Evolutionary conservation across 2,797 vertebrate genomes (phyloP), one percentile per base, ranked within the genome.

Genomic region (Poeciliopsis turneri): DNA sequence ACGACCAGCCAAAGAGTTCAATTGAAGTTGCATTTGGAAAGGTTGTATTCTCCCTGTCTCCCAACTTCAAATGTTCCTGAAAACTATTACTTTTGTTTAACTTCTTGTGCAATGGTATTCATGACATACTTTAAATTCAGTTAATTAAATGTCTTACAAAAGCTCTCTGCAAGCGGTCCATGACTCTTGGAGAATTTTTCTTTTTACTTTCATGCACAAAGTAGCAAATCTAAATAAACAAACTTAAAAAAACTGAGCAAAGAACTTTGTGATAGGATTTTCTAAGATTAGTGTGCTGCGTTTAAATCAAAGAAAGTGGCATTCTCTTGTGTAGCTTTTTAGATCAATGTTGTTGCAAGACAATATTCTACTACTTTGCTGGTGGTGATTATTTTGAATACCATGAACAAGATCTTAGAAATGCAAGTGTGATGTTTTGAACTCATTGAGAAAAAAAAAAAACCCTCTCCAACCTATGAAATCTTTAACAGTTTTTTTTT

Each of bases 401-500:
- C 11, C 20, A 2, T 16, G 25, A 0, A 13, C 13, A 5, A 16
- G 25, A 70, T 46, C 18, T 39, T 41, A 2, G 11, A 68, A 12
- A 41, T 39, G 64, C 18, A 20, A 9, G 30, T 25, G 23, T 25
- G 18, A 4, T 69, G 25, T 16, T 45, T n/a, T 75, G 2, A 82
- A 79, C n/a, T 47, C 84, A 72, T 78, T 78, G 61, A 72, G n/a
- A 70, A 53, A 74, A 41, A 70, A 57, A 12, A 72, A 83, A 57
- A 68, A 82, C 55, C 13, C 46, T 71, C 49, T 5, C 20, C 36
- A 49, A 39, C 55, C 49, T 53, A 66, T 78, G 59, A 88, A 87
- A 72, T 82, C 75, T 76, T 86, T 84, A 82, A 75, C 46, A 47
- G 64, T 74, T 80, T 6, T 28, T 83, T 72, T 83, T 57, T 5